These are phyloP conservation scores for Schizaphis graminum DNA, from an alignment of 2,888 invertebrate species.

Conservation along the genomic window DNA sequence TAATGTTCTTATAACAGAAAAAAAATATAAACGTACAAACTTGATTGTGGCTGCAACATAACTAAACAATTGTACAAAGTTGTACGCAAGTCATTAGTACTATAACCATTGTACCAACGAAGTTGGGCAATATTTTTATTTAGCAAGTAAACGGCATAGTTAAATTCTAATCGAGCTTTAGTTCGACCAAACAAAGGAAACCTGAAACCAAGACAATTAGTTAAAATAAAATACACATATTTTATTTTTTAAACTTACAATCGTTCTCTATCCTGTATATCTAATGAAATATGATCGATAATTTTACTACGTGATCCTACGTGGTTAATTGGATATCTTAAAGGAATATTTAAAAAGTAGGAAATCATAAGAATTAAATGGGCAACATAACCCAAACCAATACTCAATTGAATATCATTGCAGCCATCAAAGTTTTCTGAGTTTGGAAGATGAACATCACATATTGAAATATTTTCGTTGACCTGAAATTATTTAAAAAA, in stretches of 20 bases:
- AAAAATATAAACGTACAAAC: constrained; percentile 51
- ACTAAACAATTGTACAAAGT: constrained; percentile 82
- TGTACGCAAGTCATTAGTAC: constrained; percentile 81
- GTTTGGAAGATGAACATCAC: constrained; percentile 81
- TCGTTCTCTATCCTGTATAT: constrained; percentile 77
- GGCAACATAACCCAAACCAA: constrained; percentile 89
- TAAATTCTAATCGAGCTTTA: constrained; percentile 84
- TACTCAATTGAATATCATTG: constrained; percentile 80
- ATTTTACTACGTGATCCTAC: constrained; percentile 87
- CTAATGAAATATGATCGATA: constrained; percentile 81
- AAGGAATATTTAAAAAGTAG: constrained; percentile 85
- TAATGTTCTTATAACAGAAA: not conserved
- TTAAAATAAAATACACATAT: not conserved
- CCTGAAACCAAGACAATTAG: constrained; percentile 72
- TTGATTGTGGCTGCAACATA: constrained; percentile 73
- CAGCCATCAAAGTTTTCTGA: constrained; percentile 77
- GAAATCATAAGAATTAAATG: constrained; percentile 87
- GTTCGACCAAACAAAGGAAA: constrained; percentile 87
- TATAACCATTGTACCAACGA: constrained; percentile 81
- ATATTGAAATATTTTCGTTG: constrained; percentile 76
- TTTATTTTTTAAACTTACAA: constrained; percentile 73
- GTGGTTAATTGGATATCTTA: constrained; percentile 86
- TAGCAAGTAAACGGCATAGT: constrained; percentile 90
- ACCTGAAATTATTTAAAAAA: constrained; percentile 56
- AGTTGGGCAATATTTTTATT: constrained; percentile 96